These are phyloP conservation scores for Polyergus mexicanus DNA, from an alignment of 1,140 invertebrate species.

Conservation along the genomic window DNA sequence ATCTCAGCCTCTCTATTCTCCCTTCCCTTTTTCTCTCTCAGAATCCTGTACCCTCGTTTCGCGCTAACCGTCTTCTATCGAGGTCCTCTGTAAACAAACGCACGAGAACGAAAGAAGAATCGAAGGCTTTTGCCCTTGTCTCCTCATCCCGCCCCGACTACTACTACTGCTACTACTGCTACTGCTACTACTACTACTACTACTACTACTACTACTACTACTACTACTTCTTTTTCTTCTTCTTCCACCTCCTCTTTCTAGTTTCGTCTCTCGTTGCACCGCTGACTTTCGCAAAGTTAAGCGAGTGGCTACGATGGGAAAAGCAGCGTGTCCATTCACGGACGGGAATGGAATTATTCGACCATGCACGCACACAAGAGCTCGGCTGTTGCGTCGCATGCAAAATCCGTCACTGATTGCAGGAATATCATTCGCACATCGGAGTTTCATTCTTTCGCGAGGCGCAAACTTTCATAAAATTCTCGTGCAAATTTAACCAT, in stretches of 20 bases:
- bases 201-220: too few relatives aligned
- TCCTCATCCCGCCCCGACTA: constrained; percentile 13
- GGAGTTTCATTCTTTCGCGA: constrained; percentile 19
- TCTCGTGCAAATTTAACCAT: constrained; percentile 8
- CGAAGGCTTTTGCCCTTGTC: constrained; percentile 62
- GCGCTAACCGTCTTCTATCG: constrained; percentile 57
- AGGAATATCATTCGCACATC: constrained; percentile 38
- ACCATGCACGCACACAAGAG: constrained; percentile 6
- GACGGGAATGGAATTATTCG: constrained; percentile 51
- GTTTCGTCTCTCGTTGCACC: not conserved
- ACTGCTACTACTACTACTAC: not conserved
- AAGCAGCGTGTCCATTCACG: constrained; percentile 50
- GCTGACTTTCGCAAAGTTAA: constrained; percentile 68
- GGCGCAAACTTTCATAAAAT: constrained; percentile 2
- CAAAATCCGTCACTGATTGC: constrained; percentile 38
- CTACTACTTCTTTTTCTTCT: not conserved
- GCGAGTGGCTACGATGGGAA: constrained; percentile 51
- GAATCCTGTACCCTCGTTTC: constrained; percentile 40
- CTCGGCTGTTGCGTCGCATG: constrained; percentile 42
- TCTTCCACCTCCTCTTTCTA: constrained; percentile 7
- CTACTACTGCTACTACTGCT: not conserved
- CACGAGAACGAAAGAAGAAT: constrained; percentile 73
- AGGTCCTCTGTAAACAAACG: constrained; percentile 78
- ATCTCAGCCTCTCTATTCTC: not conserved
- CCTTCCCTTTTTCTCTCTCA: not conserved